These are phyloP conservation scores for Vannuccia rotundouncinata DNA, from an alignment of 2,888 invertebrate genomes.

Conservation along the genomic window DNA sequence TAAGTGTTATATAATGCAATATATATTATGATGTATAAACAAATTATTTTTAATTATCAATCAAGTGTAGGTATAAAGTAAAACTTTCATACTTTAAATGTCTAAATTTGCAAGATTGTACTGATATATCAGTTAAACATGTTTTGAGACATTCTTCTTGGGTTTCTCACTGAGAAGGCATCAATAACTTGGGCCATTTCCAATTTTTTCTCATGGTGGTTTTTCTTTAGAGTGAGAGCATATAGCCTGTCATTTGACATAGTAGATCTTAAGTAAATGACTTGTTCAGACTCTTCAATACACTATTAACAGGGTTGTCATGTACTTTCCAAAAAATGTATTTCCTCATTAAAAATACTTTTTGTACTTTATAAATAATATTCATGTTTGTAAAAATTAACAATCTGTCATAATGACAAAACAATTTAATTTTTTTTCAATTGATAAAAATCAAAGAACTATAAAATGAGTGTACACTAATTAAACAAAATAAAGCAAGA, in stretches of 20 bases:
- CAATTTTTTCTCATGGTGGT: slow-evolving; percentile 2
- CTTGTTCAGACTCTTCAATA: slow-evolving; percentile 26
- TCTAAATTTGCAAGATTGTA: slow-evolving; percentile 7
- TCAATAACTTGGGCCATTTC: background rate
- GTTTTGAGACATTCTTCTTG: slow-evolving; percentile 19
- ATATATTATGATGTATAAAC: slow-evolving; percentile 18
- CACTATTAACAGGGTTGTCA: slow-evolving; percentile 15
- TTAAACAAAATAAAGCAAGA: too few relatives aligned
- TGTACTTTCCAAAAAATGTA: background rate
- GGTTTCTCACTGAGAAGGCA: slow-evolving; percentile 24
- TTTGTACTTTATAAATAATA: background rate
- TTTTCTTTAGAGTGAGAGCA: slow-evolving; percentile 12
- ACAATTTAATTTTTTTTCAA: background rate
- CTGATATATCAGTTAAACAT: slow-evolving; percentile 22
- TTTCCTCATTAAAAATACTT: background rate
- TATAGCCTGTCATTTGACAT: slow-evolving; percentile 10
- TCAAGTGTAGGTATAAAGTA: background rate
- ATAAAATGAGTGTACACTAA: too few relatives aligned
- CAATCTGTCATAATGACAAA: background rate
- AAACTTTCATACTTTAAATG: background rate
- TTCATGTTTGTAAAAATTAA: background rate
- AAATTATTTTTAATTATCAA: background rate
- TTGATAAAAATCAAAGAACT: too few relatives aligned
- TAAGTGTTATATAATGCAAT: too few relatives aligned
- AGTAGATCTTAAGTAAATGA: slow-evolving; percentile 22